phyloP scores from a whole-genome alignment of 2,888 invertebrate genomes.

The Synanthedon andrenaeformis region DNA sequence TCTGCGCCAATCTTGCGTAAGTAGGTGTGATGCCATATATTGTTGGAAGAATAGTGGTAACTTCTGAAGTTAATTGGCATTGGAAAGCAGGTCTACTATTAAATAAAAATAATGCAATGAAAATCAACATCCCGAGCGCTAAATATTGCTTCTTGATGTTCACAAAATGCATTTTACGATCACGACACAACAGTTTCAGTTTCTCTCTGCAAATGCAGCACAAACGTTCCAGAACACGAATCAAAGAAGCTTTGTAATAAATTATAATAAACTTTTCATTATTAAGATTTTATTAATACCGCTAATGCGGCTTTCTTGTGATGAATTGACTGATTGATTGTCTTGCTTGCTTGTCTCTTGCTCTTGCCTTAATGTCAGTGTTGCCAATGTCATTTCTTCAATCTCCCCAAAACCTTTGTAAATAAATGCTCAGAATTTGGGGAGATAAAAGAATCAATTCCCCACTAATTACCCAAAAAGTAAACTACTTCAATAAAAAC shows the following conservation, averaged over 20 bases:
- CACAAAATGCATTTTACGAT: slow-evolving; percentile 56
- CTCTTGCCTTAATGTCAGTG: no score
- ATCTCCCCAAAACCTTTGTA: no score
- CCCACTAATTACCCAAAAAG: no score
- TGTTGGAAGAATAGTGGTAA: slow-evolving; percentile 67
- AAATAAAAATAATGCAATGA: slow-evolving; percentile 55
- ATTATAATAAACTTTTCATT: background rate
- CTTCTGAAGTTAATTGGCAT: slow-evolving; percentile 50
- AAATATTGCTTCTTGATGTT: slow-evolving; percentile 62
- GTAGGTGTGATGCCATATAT: slow-evolving; percentile 96
- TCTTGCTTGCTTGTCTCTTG: no score
- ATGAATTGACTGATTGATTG: background rate
- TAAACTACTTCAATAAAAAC: no score
- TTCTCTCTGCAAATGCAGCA: background rate
- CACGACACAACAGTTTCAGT: slow-evolving; percentile 4
- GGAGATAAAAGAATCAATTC: no score
- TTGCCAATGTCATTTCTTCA: no score
- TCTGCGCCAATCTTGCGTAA: slow-evolving; percentile 87
- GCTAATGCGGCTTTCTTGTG: background rate
- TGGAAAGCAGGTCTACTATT: slow-evolving; percentile 55
- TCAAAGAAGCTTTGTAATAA: background rate
- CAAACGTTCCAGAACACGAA: background rate
- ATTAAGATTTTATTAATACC: background rate
- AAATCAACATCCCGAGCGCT: slow-evolving; percentile 56
- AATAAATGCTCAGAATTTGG: no score